Percentiles rank a stretch among this genome's conserved stretches.
These are phyloP conservation scores for Dromaius novaehollandiae DNA, from an alignment of 2,113 vertebrate genomes.

Conservation along the genomic window DNA sequence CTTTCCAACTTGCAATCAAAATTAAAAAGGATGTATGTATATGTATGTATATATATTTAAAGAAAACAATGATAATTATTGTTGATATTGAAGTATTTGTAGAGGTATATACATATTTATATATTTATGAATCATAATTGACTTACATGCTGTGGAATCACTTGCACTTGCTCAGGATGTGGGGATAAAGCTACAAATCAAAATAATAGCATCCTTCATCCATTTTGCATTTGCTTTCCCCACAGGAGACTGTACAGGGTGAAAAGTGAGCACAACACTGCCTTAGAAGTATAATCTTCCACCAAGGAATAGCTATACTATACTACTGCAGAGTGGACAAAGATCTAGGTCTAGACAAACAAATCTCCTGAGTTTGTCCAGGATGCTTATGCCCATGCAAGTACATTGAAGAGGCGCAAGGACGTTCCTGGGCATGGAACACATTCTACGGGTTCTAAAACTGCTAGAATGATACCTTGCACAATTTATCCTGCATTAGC, in stretches of 20 bases:
- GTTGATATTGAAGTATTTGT: neutral
- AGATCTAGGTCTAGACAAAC: neutral
- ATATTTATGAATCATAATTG: neutral
- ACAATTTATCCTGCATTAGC: neutral
- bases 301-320: neutral
- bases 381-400: neutral
- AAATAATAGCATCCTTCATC: neutral
- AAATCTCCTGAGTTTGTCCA: neutral
- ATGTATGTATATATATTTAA: neutral
- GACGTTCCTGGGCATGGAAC: neutral
- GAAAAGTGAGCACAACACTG: neutral
- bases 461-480: neutral
- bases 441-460: neutral
- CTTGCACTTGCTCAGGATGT: neutral
- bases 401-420: neutral
- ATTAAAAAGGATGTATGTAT: neutral
- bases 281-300: neutral
- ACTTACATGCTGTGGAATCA: neutral
- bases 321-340: fast-evolving
- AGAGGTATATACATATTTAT: neutral
- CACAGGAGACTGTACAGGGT: neutral
- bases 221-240: neutral
- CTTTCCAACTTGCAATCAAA: neutral
- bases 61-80: neutral
- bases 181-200: constrained; percentile 10